Evolutionary conservation across 2,113 vertebrate species (phyloP).

Genomic region (Cephalopterus ornatus): DNA sequence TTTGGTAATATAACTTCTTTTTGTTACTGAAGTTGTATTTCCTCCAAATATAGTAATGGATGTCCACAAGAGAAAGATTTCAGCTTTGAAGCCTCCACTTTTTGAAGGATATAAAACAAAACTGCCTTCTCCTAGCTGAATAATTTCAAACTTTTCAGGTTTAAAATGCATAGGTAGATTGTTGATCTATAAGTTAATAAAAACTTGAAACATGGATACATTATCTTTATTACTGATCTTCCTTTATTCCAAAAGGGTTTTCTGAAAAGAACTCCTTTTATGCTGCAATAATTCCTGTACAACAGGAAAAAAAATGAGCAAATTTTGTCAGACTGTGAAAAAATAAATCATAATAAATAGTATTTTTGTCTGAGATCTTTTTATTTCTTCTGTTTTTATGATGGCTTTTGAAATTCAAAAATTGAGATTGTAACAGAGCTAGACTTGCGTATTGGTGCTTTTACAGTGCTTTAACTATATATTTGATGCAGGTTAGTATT

Average conservation of each 20-base stretch:
- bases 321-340: neutral
- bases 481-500: neutral
- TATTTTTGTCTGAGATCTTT: neutral
- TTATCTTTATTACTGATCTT: too few relatives aligned
- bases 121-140: neutral
- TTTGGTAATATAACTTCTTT: neutral
- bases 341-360: too few relatives aligned
- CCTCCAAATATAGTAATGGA: neutral
- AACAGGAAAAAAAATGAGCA: neutral
- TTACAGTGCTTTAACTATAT: neutral
- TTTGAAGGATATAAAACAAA: neutral
- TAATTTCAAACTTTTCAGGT: neutral
- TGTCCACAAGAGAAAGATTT: neutral
- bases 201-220: too few relatives aligned
- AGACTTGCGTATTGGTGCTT: neutral
- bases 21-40: neutral
- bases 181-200: neutral
- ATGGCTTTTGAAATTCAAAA: too few relatives aligned
- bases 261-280: too few relatives aligned
- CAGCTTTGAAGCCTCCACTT: neutral
- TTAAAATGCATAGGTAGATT: neutral
- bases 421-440: neutral
- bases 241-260: too few relatives aligned
- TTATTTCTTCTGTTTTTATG: neutral
- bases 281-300: too few relatives aligned